phyloP scores from a whole-genome alignment of 2,888 invertebrate species.

The Lepidocyrtoides sp. region DNA sequence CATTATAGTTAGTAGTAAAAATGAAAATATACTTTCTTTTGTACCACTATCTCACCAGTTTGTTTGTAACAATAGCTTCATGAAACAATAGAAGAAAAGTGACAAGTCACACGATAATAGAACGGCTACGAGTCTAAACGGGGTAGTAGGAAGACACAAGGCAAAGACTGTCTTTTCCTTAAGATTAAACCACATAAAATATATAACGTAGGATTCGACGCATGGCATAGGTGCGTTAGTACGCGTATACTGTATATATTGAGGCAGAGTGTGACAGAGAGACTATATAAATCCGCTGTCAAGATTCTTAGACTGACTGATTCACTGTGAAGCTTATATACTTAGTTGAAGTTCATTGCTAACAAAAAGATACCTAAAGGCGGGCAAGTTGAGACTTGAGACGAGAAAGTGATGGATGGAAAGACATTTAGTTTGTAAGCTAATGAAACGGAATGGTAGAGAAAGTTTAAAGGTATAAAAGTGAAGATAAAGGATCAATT shows the following conservation, averaged over 20 bases:
- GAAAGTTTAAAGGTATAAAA: neutral
- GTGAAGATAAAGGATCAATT: neutral
- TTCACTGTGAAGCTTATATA: neutral
- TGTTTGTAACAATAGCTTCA: neutral
- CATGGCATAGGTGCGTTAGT: too few species aligned
- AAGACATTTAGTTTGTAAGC: constrained; percentile 45
- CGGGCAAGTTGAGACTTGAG: constrained; percentile 42
- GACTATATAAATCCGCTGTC: neutral
- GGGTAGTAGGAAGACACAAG: too few species aligned
- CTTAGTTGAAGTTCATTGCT: constrained; percentile 26
- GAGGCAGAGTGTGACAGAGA: too few species aligned
- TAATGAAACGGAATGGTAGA: constrained; percentile 67
- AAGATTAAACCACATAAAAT: too few species aligned
- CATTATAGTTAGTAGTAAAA: constrained; percentile 33
- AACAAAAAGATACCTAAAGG: neutral
- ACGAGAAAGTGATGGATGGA: constrained; percentile 68
- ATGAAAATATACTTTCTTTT: constrained; percentile 14
- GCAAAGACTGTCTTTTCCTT: too few species aligned
- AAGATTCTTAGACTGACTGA: constrained; percentile 22
- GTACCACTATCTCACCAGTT: neutral
- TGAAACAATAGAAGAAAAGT: constrained; percentile 26
- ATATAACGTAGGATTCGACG: too few species aligned
- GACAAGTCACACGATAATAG: neutral
- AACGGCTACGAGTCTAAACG: neutral
- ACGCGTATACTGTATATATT: too few species aligned